Percentiles rank a stretch among this genome's conserved stretches.
These are phyloP conservation scores for Goniozus legneri DNA, from an alignment of 1,140 invertebrate genomes.

Conservation along the genomic window DNA sequence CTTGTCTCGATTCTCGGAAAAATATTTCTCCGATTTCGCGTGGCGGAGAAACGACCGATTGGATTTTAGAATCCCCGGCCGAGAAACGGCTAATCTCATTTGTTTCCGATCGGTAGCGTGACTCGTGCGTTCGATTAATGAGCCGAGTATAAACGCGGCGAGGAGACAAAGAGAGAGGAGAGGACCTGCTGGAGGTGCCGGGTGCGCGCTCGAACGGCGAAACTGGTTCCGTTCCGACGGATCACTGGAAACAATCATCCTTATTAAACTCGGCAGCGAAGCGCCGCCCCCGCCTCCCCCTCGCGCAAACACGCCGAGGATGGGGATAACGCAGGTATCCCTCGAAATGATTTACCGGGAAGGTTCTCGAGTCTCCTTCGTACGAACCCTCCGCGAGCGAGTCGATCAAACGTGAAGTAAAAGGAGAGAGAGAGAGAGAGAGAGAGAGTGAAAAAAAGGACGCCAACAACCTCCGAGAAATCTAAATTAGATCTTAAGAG, in stretches of 20 bases:
- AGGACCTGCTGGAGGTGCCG: background rate
- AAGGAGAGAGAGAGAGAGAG: no score
- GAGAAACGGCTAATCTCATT: constrained; percentile 30
- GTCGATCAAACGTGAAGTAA: constrained; percentile 15
- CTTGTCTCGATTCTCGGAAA: constrained; percentile 1
- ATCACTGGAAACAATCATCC: constrained; percentile 41
- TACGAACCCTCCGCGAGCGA: constrained; percentile 17
- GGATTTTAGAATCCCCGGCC: no score
- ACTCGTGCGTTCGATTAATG: constrained; percentile 32
- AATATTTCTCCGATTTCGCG: constrained; percentile 17
- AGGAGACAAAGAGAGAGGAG: background rate
- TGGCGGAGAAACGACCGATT: constrained; percentile 41
- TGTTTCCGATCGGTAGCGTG: constrained; percentile 32
- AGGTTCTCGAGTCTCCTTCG: constrained; percentile 18
- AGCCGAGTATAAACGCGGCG: constrained; percentile 14
- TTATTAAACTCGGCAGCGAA: constrained; percentile 37
- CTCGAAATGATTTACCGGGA: constrained; percentile 35
- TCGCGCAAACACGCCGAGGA: constrained; percentile 27
- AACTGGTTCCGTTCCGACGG: constrained; percentile 34
- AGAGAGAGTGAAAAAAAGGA: background rate
- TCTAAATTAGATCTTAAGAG: constrained; percentile 37
- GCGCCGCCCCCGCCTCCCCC: no score
- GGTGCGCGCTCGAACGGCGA: constrained; percentile 12
- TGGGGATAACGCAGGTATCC: constrained; percentile 26
- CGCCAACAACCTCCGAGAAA: constrained; percentile 10